Evolutionary conservation across 2,797 vertebrate species (phyloP).

Genomic region (Loris lydekkerianus): DNA sequence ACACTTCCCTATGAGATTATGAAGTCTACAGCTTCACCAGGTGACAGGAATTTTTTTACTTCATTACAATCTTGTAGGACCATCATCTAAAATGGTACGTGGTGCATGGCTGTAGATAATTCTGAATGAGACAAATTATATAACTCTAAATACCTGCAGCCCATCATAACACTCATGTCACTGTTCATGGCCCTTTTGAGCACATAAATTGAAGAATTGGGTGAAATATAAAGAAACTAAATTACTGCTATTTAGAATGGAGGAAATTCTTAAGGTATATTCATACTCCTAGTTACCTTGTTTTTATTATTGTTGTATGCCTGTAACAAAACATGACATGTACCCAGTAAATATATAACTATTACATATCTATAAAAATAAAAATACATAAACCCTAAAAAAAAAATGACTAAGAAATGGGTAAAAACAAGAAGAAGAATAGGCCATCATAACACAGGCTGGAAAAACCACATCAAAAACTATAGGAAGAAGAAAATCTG

Average conservation of each 20-base stretch:
- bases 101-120: neutral
- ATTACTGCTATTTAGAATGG: neutral
- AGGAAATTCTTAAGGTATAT: neutral
- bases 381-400: neutral
- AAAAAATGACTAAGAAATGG: neutral
- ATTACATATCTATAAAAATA: neutral
- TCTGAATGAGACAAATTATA: neutral
- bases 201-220: neutral
- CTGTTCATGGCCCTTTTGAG: neutral
- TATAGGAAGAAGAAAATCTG: neutral
- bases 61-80: neutral
- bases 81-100: neutral
- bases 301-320: neutral
- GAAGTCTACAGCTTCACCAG: neutral
- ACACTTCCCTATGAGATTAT: no score
- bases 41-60: neutral
- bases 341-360: neutral
- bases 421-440: neutral
- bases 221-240: neutral
- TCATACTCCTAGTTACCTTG: neutral
- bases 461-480: neutral
- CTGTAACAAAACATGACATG: neutral
- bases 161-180: neutral
- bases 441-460: accelerated
- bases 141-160: neutral